phyloP scores from a whole-genome alignment of 2,113 vertebrate species.

The Protobothrops mucrosquamatus region DNA sequence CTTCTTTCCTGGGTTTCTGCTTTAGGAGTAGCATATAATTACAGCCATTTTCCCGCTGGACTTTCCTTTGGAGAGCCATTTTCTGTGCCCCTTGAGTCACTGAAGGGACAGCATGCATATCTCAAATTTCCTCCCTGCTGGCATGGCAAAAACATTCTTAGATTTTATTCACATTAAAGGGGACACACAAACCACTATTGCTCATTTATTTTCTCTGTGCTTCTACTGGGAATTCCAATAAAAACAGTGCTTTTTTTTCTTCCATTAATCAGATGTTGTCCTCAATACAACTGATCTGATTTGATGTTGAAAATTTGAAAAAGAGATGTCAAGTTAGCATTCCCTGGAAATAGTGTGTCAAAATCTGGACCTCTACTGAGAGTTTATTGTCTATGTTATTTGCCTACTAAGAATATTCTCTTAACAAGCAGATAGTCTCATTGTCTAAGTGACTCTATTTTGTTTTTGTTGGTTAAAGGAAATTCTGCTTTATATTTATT shows the following conservation, averaged over 20 bases:
- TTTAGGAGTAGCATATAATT: neutral
- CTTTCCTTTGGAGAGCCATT: neutral
- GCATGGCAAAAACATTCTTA: neutral
- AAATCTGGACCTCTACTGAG: neutral
- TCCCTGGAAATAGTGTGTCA: neutral
- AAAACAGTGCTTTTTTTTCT: neutral
- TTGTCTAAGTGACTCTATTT: neutral
- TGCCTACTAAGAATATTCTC: neutral
- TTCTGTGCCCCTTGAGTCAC: neutral
- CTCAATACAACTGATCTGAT: neutral
- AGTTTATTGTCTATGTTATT: neutral
- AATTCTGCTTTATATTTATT: constrained; percentile 93
- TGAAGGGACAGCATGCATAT: neutral
- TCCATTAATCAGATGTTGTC: neutral
- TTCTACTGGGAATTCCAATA: neutral
- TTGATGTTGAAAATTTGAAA: neutral
- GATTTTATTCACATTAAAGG: neutral
- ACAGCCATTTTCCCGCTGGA: neutral
- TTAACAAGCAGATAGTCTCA: neutral
- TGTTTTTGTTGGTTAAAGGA: constrained; percentile 71
- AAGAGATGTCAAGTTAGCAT: neutral
- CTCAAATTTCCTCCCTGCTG: neutral
- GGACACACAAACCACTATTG: neutral
- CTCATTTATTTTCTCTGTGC: neutral
- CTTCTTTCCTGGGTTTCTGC: neutral